Base-by-base conservation (phyloP, 2,797 vertebrate species). In the Gambelia wislizenii region DNA sequence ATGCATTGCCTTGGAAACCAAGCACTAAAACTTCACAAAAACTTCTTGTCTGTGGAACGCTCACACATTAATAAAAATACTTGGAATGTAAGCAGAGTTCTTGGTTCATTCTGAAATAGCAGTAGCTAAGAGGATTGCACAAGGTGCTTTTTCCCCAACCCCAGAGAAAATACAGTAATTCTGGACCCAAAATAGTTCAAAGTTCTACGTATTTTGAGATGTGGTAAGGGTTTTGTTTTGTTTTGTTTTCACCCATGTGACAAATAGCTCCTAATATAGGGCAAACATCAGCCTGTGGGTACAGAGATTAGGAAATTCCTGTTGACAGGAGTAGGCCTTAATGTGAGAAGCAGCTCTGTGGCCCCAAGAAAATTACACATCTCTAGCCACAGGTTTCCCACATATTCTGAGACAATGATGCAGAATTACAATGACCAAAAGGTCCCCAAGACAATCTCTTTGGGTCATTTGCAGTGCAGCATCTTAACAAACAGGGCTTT, bases 231-330 rank as follows among this genome's bases (percentile, higher is more conserved):
- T 42, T 87, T 54, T 39, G 7, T 59, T 74, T 80, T 4, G 4
- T 16, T 5, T 33, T 59, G 20, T 59, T 39, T 67, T 18, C 9
- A 1, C 20, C 88, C 27, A 33, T 5, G 47, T 92, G 93, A 90
- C 87, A 92, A 92, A 61, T 84, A 94, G 94, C 85, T 92, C 92
- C 92, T 93, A 94, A 95, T 95, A 94, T 95, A 94, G 90, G 88
- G 91, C 96, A 93, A 94, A 92, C 92, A 86, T 94, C 90, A 92
- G 80, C 89, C 93, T 94, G 44, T 91, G 89, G 94, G 92, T 91
- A 93, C 90, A 87, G 76, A 9, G 13, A 83, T 14, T 30, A 89
- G 70, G 49, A 86, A 0, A 27, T 91, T 94, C 92, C 91, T 86
- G 85, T 91, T 95, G 94, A 95, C 93, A 94, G 92, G 93, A 92